Evolutionary conservation across 2,888 invertebrate species (phyloP).

Genomic region (Amphimallon solstitiale): DNA sequence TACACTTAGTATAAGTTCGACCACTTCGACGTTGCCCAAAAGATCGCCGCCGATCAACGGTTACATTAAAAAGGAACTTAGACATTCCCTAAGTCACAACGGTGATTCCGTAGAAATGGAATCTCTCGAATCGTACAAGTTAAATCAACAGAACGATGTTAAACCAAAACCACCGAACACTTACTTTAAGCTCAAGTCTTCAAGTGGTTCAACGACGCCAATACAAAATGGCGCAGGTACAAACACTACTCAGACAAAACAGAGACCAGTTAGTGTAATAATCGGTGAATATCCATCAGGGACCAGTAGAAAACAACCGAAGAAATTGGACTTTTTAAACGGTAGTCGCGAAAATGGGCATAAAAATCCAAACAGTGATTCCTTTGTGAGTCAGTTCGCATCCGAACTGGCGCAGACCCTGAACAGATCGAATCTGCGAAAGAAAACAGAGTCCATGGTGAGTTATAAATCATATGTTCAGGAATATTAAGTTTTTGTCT

Average conservation of each 20-base stretch:
- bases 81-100: conserved; percentile 43
- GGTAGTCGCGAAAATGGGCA: conserved; percentile 60
- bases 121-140: conserved; percentile 78
- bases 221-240: conserved; percentile 46
- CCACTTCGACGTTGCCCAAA: conserved; percentile 51
- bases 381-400: conserved; percentile 74
- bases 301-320: conserved; percentile 71
- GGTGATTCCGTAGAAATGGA: conserved; percentile 68
- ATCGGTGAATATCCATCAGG: conserved; percentile 75
- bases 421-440: conserved; percentile 79
- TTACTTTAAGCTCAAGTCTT: conserved; percentile 70
- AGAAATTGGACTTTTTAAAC: conserved; percentile 76
- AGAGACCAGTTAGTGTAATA: conserved; percentile 73
- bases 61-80: conserved; percentile 37
- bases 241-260: conserved; percentile 68
- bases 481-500: too few relatives aligned
- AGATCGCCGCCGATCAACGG: conserved; percentile 46
- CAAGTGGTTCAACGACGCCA: conserved; percentile 50
- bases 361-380: conserved; percentile 54
- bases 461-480: conserved; percentile 51
- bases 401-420: conserved; percentile 79
- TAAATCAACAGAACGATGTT: conserved; percentile 72
- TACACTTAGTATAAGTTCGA: conserved; percentile 60
- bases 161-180: conserved; percentile 75
- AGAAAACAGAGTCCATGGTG: conserved; percentile 75